Evolutionary conservation across 2,113 vertebrate genomes (phyloP).

Genomic region (Argyrosomus japonicus): DNA sequence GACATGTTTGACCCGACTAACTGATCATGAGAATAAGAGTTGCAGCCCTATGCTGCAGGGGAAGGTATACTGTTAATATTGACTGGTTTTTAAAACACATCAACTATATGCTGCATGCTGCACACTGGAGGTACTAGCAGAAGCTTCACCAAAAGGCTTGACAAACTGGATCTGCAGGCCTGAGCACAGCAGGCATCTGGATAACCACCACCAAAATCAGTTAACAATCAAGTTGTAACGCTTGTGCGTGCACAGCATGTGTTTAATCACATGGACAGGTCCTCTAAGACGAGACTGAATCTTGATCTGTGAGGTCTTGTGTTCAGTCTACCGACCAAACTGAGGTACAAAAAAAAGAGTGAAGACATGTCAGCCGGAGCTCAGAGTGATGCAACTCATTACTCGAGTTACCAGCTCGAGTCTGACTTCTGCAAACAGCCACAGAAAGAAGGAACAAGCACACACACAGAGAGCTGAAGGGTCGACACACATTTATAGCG

Average conservation of each 20-base stretch:
- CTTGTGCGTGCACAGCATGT: neutral
- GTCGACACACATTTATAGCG: rapidly evolving
- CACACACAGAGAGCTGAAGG: neutral
- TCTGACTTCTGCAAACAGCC: neutral
- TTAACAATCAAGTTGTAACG: neutral
- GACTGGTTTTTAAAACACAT: too few relatives aligned
- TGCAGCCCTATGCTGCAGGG: neutral
- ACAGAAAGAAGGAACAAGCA: neutral
- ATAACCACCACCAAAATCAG: slow-evolving; percentile 2
- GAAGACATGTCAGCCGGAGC: slow-evolving; percentile 27
- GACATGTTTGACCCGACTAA: neutral
- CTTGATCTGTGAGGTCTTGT: neutral
- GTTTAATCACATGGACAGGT: neutral
- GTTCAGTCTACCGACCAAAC: neutral
- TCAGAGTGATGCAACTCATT: slow-evolving; percentile 71
- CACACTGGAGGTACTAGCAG: neutral
- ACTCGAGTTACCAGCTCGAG: slow-evolving; percentile 11
- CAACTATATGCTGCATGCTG: neutral
- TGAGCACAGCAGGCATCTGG: neutral
- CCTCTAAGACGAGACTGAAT: neutral
- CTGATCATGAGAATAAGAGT: too few relatives aligned
- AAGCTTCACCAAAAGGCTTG: neutral
- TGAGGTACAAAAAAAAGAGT: neutral
- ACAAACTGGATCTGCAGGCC: slow-evolving; percentile 67
- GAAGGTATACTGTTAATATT: neutral